phyloP scores from a whole-genome alignment of 2,797 vertebrate genomes.

The Scyliorhinus canicula region DNA sequence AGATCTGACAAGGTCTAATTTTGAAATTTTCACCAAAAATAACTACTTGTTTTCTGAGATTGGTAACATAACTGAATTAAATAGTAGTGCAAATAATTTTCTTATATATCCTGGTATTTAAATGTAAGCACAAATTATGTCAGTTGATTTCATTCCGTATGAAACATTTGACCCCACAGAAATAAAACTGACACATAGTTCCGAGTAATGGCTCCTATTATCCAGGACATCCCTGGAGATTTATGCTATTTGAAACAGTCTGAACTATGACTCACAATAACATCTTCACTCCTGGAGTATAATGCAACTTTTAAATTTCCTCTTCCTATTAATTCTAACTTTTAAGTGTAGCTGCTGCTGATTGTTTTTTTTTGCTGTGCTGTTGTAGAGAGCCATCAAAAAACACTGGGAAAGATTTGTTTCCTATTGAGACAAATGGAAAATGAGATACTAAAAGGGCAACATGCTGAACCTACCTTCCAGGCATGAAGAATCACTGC shows the following conservation, averaged over 20 bases:
- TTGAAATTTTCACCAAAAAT: not conserved
- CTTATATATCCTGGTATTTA: not conserved
- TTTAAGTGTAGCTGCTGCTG: constrained; percentile 2
- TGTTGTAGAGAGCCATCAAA: not conserved
- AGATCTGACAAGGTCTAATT: not conserved
- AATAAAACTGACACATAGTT: not conserved
- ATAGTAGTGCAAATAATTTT: not conserved
- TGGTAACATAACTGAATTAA: not conserved
- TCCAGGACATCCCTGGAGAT: not conserved
- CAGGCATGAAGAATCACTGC: constrained; percentile 6
- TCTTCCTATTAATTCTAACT: constrained; percentile 17
- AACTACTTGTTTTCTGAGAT: not conserved
- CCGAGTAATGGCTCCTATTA: not conserved
- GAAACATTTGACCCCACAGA: not conserved
- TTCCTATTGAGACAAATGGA: constrained; percentile 38
- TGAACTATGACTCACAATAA: not conserved
- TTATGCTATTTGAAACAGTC: not conserved
- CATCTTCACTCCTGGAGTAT: not conserved
- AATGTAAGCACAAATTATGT: not conserved
- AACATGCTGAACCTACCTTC: constrained; percentile 25
- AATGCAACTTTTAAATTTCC: constrained; percentile 23
- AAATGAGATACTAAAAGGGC: constrained; percentile 13
- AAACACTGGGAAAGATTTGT: constrained; percentile 1
- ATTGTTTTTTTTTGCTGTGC: not conserved
- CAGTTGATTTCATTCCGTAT: not conserved